Evolutionary conservation across 2,113 vertebrate species (phyloP).

Genomic region (Phaetusa simplex): DNA sequence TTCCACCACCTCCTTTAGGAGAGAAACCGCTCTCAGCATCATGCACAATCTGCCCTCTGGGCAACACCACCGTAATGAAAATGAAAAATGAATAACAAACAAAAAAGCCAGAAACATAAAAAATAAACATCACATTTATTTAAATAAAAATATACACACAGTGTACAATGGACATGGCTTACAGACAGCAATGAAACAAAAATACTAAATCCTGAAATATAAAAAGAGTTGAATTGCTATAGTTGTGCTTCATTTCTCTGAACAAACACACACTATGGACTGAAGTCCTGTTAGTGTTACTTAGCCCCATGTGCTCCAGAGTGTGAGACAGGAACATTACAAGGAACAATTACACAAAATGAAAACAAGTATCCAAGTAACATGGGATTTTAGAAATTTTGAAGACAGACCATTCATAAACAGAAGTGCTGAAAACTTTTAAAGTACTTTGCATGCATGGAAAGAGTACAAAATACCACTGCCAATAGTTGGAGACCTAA

Average conservation of each 20-base stretch:
- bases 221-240: not conserved
- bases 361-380: conserved; percentile 17
- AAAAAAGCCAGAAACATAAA: conserved; percentile 75
- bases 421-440: not conserved
- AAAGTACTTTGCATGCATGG: not conserved
- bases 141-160: conserved; percentile 81
- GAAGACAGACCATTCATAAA: not conserved
- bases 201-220: conserved; percentile 43
- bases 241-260: conserved; percentile 29
- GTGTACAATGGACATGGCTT: conserved; percentile 77
- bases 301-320: not conserved
- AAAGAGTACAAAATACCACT: not conserved
- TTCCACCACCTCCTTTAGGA: not conserved
- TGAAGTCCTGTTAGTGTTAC: not conserved
- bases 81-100: conserved; percentile 50
- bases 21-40: not conserved
- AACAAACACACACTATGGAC: not conserved
- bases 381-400: not conserved
- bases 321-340: not conserved
- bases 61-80: conserved; percentile 9
- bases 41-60: not conserved
- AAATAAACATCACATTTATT: conserved; percentile 83
- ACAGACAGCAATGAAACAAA: conserved; percentile 69
- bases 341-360: conserved; percentile 25
- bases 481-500: not conserved